phyloP scores from a whole-genome alignment of 2,888 invertebrate species.

The Erynnis tages region DNA sequence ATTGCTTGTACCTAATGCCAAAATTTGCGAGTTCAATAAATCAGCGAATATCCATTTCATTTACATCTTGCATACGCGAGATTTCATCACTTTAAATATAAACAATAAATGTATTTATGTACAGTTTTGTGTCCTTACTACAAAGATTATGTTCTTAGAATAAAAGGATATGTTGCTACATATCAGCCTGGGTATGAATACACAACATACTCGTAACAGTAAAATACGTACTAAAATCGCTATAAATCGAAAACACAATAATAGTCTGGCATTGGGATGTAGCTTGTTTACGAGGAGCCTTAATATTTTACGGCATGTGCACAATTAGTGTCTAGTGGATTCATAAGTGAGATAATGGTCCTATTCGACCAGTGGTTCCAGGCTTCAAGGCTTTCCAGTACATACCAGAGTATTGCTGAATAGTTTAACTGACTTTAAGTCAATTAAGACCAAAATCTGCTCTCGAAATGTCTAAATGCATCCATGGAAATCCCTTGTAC shows the following conservation, averaged over 20 bases:
- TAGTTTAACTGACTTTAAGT: too few relatives aligned
- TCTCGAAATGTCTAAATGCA: too few relatives aligned
- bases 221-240: conserved; percentile 11
- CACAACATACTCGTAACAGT: not conserved
- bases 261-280: conserved; percentile 3
- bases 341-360: not conserved
- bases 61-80: conserved; percentile 20
- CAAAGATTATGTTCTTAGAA: too few relatives aligned
- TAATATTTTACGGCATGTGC: conserved; percentile 14
- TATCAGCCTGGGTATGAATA: too few relatives aligned
- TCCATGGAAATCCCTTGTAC: too few relatives aligned
- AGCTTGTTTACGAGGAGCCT: conserved; percentile 13
- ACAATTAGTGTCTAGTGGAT: not conserved
- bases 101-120: too few relatives aligned
- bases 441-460: too few relatives aligned
- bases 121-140: too few relatives aligned
- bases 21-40: conserved; percentile 18
- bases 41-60: conserved; percentile 21
- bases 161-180: too few relatives aligned
- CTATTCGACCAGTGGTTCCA: too few relatives aligned
- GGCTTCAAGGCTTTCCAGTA: too few relatives aligned
- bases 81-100: not conserved
- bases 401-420: too few relatives aligned
- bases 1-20: conserved; percentile 7
- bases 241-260: conserved; percentile 7